Base-by-base conservation (phyloP, 1,140 invertebrate species). In the Rhizoglyphus robini region DNA sequence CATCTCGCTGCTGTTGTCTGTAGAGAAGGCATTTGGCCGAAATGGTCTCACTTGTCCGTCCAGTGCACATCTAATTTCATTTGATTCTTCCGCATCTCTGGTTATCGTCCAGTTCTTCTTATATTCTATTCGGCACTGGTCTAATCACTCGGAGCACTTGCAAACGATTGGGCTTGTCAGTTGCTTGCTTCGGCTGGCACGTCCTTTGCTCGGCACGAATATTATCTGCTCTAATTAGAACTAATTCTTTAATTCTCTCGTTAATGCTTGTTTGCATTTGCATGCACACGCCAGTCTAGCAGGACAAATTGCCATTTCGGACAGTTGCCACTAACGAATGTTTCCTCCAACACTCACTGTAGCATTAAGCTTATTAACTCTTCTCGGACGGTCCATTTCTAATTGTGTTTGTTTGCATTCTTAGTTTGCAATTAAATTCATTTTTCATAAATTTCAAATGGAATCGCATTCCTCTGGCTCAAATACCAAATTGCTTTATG, bases 191-290 rank as follows among this genome's bases (percentile, higher is more conserved):
- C n/a, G n/a, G n/a, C n/a, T n/a, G n/a, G n/a, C 36, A 11, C 36
- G 18, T 18, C 18, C 36, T 41, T 41, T 41, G 8, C 8, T 41
- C 36, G 36, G 36, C 36, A 41, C 36, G 36, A 41, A 41, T 54
- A 54, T 54, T 54, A 54, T 54, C 51, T 27, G 23, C 23, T 32
- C 51, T 54, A 54, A 54, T 54, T 54, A 54, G 51, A 54, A 54
- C 51, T 54, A 54, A 54, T 54, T 54, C 51, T 54, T 54, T 54
- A 54, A 54, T 54, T 27, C 51, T 54, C 51, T 54, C 23, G 51
- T 27, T 54, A 54, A 54, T 54, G 51, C 31, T 54, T 54, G 51
- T 54, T 54, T 54, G 51, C 51, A 54, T 54, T 54, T 54, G 51
- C 31, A 27, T 27, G 20, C 51, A 54, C 8, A 32, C 23, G 31